Percentiles rank a stretch among this genome's conserved stretches.
These are phyloP conservation scores for Oreocharis arfaki DNA, from an alignment of 2,113 vertebrate species.

Conservation along the genomic window DNA sequence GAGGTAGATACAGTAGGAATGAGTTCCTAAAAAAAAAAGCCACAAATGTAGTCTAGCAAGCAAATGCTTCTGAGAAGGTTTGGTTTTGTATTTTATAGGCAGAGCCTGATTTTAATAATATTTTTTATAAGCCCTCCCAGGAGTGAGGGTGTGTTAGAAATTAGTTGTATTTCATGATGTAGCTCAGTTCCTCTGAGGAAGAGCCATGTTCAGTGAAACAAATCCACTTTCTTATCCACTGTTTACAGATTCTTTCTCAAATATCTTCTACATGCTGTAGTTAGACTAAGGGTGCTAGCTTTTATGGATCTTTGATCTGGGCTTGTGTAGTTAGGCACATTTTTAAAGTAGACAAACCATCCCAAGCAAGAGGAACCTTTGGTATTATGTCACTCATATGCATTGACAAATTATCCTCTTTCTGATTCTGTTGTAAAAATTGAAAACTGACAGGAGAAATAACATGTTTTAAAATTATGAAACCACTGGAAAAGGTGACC, in stretches of 20 bases:
- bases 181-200: neutral
- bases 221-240: neutral
- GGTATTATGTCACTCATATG: neutral
- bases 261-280: neutral
- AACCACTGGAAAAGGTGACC: neutral
- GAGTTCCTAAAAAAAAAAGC: neutral
- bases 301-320: neutral
- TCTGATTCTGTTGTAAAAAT: neutral
- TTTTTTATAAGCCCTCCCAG: neutral
- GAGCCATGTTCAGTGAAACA: neutral
- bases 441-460: neutral
- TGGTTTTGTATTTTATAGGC: neutral
- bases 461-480: neutral
- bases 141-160: neutral
- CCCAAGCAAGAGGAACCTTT: neutral
- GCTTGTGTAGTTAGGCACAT: neutral
- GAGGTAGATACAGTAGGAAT: neutral
- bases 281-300: neutral
- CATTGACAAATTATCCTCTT: neutral
- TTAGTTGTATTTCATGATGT: neutral
- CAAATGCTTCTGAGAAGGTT: neutral
- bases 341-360: neutral
- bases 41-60: neutral
- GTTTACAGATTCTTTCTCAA: neutral
- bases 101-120: neutral